Conservation (phyloP, 2,888 invertebrate genomes). For the Sphaeridia pumilis region DNA sequence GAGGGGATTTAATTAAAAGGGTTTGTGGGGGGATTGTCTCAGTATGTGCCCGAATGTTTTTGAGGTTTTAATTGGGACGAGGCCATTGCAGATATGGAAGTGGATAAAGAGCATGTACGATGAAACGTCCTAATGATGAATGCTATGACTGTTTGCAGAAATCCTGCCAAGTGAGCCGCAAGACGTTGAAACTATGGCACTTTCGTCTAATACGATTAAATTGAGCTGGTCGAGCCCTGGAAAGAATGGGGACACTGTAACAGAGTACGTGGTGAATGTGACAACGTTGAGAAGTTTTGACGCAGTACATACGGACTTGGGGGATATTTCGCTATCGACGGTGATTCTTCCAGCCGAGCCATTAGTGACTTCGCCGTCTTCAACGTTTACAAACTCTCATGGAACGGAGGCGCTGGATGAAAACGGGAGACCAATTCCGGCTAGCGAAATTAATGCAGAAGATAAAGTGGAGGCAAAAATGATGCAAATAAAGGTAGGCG, state of each 20-base stretch:
- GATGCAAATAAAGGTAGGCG: constrained; percentile 32
- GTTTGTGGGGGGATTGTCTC: too few species aligned
- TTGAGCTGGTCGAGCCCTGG: constrained; percentile 58
- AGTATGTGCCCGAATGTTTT: too few species aligned
- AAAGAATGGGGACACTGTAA: constrained; percentile 53
- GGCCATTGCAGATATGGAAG: too few species aligned
- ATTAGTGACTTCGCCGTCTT: background rate
- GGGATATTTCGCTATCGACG: constrained; percentile 9
- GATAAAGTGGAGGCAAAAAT: constrained; percentile 33
- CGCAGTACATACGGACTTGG: constrained; percentile 30
- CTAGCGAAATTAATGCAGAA: constrained; percentile 22
- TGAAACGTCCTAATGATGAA: constrained; percentile 6
- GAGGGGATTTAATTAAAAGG: too few species aligned
- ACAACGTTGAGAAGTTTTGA: constrained; percentile 60
- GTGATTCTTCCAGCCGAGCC: background rate
- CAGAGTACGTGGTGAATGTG: constrained; percentile 58
- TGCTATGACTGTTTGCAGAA: constrained; percentile 43
- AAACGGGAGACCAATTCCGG: background rate
- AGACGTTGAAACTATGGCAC: constrained; percentile 57
- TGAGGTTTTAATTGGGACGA: too few species aligned
- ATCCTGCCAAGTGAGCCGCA: constrained; percentile 63
- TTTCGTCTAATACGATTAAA: constrained; percentile 59
- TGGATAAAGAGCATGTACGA: too few species aligned
- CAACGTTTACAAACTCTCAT: background rate
- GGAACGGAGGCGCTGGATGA: constrained; percentile 5